Percentiles rank a stretch among this genome's conserved stretches.
These are phyloP conservation scores for Aleadryas rufinucha DNA, from an alignment of 2,113 vertebrate species.

Conservation along the genomic window DNA sequence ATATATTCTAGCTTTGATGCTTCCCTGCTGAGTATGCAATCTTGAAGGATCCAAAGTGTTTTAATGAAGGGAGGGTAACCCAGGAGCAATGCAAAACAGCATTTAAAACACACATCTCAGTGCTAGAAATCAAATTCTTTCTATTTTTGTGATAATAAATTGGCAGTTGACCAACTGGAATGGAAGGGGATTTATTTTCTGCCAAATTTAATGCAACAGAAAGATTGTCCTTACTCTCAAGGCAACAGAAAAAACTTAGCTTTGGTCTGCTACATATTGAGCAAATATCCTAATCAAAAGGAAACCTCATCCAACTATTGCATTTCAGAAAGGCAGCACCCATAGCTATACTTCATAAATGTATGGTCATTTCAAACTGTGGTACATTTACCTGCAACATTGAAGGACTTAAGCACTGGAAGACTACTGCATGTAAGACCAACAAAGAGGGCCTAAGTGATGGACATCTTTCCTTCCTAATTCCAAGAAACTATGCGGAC, in stretches of 20 bases:
- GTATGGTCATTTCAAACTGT: background rate
- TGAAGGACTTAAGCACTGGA: background rate
- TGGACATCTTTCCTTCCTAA: background rate
- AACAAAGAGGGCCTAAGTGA: background rate
- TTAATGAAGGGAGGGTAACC: background rate
- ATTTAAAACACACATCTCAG: background rate
- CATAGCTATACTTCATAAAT: background rate
- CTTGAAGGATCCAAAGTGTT: background rate
- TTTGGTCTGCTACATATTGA: background rate
- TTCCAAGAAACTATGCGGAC: background rate
- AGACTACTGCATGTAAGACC: background rate
- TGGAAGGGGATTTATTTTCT: background rate
- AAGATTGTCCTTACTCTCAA: background rate
- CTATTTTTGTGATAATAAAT: background rate
- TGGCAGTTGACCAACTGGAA: background rate
- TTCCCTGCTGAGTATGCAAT: background rate
- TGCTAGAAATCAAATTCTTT: background rate
- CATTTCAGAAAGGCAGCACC: background rate
- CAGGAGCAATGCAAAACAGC: background rate
- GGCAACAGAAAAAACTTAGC: background rate
- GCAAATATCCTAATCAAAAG: background rate
- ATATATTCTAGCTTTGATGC: background rate
- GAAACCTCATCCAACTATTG: background rate
- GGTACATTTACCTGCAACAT: background rate
- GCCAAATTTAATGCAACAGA: background rate